Conservation (phyloP, 1,140 invertebrate species). For the Odontomachus brunneus region DNA sequence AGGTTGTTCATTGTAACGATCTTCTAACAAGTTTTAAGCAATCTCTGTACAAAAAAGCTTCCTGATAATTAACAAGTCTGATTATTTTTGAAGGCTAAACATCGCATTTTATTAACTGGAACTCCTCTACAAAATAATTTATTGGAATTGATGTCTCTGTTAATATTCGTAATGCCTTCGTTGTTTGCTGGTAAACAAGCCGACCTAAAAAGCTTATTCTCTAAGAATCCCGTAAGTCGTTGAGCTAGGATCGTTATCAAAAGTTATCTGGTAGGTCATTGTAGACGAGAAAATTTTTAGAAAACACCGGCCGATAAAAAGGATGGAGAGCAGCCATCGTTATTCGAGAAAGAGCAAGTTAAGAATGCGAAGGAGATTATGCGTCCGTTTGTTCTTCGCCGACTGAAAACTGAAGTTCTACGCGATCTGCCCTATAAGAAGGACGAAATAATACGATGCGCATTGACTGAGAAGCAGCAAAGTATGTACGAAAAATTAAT, state of each 20-base stretch:
- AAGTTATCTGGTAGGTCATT: too few species aligned
- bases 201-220: slow-evolving; percentile 95
- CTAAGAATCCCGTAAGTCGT: slow-evolving; percentile 88
- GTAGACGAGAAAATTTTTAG: slow-evolving; percentile 74
- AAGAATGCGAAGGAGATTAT: slow-evolving; percentile 97
- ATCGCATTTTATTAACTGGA: slow-evolving; percentile 94
- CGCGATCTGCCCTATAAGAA: slow-evolving; percentile 92
- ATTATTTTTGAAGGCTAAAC: slow-evolving; percentile 88
- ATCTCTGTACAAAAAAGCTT: background rate
- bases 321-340: slow-evolving; percentile 87
- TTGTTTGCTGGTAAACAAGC: slow-evolving; percentile 96
- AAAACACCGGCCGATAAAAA: slow-evolving; percentile 83
- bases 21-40: too few species aligned
- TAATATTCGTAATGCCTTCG: slow-evolving; percentile 98
- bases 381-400: slow-evolving; percentile 97
- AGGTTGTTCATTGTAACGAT: too few species aligned
- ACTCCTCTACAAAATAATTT: slow-evolving; percentile 98
- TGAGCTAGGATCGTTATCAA: background rate
- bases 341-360: slow-evolving; percentile 96
- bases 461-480: slow-evolving; percentile 90
- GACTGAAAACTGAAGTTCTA: slow-evolving; percentile 95
- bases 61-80: slow-evolving; percentile 42
- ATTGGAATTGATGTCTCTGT: slow-evolving; percentile 96
- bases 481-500: slow-evolving; percentile 91
- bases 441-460: slow-evolving; percentile 88